Evolutionary conservation across 2,888 invertebrate species (phyloP), one percentile per base, ranked within the genome.

Genomic region (Augiades crinisus): DNA sequence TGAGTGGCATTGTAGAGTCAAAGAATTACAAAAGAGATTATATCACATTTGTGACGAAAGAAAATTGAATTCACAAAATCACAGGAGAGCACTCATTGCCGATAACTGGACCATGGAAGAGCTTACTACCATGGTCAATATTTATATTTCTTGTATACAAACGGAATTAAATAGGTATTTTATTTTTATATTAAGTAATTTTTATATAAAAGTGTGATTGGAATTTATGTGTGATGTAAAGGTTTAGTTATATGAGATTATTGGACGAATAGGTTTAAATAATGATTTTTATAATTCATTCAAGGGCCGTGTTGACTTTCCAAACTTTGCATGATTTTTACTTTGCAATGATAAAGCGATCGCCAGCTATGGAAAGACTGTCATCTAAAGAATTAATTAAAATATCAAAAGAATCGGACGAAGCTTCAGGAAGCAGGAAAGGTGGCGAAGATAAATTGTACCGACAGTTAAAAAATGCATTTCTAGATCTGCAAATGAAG

Each of bases 101-200:
- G 90, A 92, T 51, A 88, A 91, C 55, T 94, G 93, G 93, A 69
- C 91, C 0, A 73, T 88, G 57, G 82, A 82, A 54, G 91, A 93
- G 64, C 68, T 92, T 4, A 82, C 84, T 12, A 78, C 90, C 38
- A 75, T 93, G 61, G 78, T 78, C 1, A 92, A 93, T 63, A 81
- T 90, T 19, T 92, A 90, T 58, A 79, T 91, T 37, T 90, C 84
- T 1, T 87, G 90, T 36, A 80, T 92, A 77, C 93, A 93, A 69
- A 64, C 90, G n/a, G 94, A 94, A 77, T 43, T 92, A 7, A 92
- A 93, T 64, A 82, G 93, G 86, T 78, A 22, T 12, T 19, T 6
- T 34, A 16, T 27, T 1, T 13, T 21, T 3, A 31, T 36, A 38
- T 12, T 7, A 33, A 7, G 1, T 24, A n/a, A 10, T 53, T 59